phyloP scores from a whole-genome alignment of 92 coral and sea anemone genomes.

The Porites rus region DNA sequence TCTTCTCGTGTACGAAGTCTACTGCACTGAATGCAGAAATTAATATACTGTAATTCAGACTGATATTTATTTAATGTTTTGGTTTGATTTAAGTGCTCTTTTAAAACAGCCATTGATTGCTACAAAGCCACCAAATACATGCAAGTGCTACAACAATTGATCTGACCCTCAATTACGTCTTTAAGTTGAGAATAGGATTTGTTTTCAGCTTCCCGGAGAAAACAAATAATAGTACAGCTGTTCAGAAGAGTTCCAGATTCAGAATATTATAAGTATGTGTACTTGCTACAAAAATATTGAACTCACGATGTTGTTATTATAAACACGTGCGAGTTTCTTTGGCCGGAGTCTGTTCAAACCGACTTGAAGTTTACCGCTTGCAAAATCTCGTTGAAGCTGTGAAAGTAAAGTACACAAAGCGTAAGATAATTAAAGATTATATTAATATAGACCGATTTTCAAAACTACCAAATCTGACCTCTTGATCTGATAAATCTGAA shows the following conservation, averaged over 20 bases:
- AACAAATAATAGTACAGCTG: background rate
- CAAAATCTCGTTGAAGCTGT: constrained; percentile 91
- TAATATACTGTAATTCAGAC: too few relatives aligned
- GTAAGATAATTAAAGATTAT: background rate
- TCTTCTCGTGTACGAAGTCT: too few relatives aligned
- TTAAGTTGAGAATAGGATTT: too few relatives aligned
- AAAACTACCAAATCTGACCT: constrained; percentile 30
- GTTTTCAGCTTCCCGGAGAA: too few relatives aligned
- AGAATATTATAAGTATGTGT: background rate
- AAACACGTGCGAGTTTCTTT: constrained; percentile 70
- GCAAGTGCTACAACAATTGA: too few relatives aligned
- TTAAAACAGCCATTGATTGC: too few relatives aligned
- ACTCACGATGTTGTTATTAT: constrained; percentile 88
- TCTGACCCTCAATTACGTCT: too few relatives aligned
- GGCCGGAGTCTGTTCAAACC: constrained; percentile 78
- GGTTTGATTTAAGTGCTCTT: too few relatives aligned
- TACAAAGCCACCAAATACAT: too few relatives aligned
- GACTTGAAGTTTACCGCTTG: constrained; percentile 86
- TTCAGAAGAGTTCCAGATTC: too few relatives aligned
- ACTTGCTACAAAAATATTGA: background rate
- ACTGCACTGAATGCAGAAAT: too few relatives aligned
- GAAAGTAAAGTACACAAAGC: background rate
- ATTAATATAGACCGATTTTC: background rate
- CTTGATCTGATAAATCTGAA: constrained; percentile 32
- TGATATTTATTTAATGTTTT: too few relatives aligned